These are phyloP conservation scores for Gallirallus australis DNA, from an alignment of 2,797 vertebrate genomes.

Conservation along the genomic window DNA sequence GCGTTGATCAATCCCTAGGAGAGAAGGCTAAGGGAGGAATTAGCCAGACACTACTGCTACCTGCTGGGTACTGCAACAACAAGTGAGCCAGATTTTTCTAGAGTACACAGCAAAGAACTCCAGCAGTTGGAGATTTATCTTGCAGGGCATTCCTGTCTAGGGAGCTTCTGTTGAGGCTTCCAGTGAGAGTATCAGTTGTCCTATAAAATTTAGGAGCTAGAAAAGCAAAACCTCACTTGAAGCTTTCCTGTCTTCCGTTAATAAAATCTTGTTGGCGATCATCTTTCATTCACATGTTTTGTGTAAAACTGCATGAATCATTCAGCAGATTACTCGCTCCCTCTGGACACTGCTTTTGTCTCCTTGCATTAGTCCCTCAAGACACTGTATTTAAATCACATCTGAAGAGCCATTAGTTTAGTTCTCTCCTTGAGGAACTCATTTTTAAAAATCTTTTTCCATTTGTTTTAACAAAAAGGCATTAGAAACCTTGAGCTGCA, in stretches of 20 bases:
- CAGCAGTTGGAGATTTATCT: not conserved
- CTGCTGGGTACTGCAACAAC: not conserved
- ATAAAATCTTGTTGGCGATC: not conserved
- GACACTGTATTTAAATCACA: constrained; percentile 27
- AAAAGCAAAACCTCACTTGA: not conserved
- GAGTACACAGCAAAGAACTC: not conserved
- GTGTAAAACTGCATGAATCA: constrained; percentile 8
- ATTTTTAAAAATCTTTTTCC: not conserved
- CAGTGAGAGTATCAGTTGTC: not conserved
- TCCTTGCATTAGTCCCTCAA: constrained; percentile 13
- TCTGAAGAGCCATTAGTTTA: constrained; percentile 34
- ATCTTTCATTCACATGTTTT: not conserved
- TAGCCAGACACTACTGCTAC: not conserved
- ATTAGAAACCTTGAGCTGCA: not conserved
- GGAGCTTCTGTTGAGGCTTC: not conserved
- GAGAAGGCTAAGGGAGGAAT: not conserved
- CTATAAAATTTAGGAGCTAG: not conserved
- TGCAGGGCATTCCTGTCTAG: not conserved
- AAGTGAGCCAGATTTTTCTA: not conserved
- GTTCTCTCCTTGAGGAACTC: not conserved
- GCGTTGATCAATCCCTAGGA: not conserved
- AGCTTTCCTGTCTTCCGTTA: not conserved
- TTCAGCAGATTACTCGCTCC: constrained; percentile 4
- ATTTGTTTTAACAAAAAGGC: constrained; percentile 29
- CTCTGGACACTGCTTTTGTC: constrained; percentile 16